Conservation (phyloP, 2,797 vertebrate species). For the Danio choprae region DNA sequence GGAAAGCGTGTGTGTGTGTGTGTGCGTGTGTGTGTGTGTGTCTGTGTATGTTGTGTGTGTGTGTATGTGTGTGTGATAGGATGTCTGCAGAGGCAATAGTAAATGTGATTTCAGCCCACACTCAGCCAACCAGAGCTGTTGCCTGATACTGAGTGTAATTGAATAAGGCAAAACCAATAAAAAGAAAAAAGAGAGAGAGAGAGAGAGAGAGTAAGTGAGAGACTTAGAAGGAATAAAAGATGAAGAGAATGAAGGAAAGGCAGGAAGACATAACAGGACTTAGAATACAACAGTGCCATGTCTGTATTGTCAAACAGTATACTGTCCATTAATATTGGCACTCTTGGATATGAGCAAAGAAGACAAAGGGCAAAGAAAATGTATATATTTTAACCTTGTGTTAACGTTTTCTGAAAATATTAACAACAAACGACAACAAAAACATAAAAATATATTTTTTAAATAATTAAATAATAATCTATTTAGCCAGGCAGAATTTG, state of each 20-base stretch:
- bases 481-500: too few relatives aligned
- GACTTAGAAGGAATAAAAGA: slow-evolving; percentile 26
- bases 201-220: slow-evolving; percentile 4
- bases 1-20: slow-evolving; percentile 21
- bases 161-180: slow-evolving; percentile 58
- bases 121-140: slow-evolving; percentile 57
- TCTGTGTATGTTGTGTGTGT: slow-evolving; percentile 9
- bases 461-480: too few relatives aligned
- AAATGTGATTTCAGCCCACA: slow-evolving; percentile 62
- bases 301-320: neutral
- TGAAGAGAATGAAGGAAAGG: neutral
- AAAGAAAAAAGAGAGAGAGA: slow-evolving; percentile 16
- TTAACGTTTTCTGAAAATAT: too few relatives aligned
- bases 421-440: too few relatives aligned
- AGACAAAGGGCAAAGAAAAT: too few relatives aligned
- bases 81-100: slow-evolving; percentile 57
- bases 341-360: too few relatives aligned
- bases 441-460: too few relatives aligned
- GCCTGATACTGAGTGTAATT: slow-evolving; percentile 62
- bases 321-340: too few relatives aligned
- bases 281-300: neutral
- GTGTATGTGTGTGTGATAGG: slow-evolving; percentile 29
- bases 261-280: slow-evolving; percentile 17
- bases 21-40: slow-evolving; percentile 6
- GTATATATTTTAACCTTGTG: too few relatives aligned